Conservation (phyloP, 2,113 vertebrate genomes). For the Cairina moschata region DNA sequence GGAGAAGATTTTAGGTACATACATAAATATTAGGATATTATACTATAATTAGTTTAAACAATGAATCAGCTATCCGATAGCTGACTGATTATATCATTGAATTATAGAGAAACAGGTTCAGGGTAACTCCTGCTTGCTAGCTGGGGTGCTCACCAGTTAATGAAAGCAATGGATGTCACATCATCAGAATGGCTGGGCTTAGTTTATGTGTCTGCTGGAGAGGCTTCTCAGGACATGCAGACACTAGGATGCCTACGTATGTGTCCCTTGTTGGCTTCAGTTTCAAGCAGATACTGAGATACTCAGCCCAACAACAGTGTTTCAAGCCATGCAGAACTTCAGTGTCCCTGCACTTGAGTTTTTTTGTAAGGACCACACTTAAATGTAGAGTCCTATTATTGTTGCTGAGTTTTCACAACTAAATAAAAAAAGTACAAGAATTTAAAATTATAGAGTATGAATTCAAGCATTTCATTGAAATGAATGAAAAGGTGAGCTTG, state of each 20-base stretch:
- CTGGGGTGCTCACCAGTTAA: background rate
- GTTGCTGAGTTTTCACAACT: background rate
- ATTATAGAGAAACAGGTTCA: background rate
- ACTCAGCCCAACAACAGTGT: background rate
- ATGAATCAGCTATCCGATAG: background rate
- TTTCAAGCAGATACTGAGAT: background rate
- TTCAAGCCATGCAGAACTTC: background rate
- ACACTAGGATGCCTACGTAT: background rate
- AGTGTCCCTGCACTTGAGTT: fast-evolving
- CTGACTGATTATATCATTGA: background rate
- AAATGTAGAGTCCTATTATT: background rate
- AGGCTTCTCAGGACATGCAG: background rate
- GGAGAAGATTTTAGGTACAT: background rate
- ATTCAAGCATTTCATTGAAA: background rate
- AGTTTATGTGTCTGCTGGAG: background rate
- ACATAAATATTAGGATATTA: background rate
- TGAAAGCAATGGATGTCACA: background rate
- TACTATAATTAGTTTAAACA: background rate
- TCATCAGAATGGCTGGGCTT: background rate
- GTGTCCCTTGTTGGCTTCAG: fast-evolving
- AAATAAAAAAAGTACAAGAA: background rate
- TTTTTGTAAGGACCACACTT: background rate
- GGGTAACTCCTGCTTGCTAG: background rate
- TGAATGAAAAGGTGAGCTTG: background rate
- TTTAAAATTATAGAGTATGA: background rate